phyloP scores from a whole-genome alignment of 2,888 invertebrate genomes.

The Patella ulyssiponensis region DNA sequence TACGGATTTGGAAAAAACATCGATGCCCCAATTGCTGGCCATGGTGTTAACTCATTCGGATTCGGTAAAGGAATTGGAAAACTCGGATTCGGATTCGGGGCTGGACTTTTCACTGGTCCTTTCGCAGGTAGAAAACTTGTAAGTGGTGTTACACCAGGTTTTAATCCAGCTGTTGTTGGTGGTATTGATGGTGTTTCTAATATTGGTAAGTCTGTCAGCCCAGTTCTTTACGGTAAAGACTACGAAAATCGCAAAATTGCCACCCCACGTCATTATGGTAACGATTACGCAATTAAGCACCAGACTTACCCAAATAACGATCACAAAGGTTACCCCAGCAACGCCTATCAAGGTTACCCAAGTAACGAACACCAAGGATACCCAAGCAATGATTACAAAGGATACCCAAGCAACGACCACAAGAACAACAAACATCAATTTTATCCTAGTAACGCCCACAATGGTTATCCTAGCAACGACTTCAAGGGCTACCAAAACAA shows the following conservation, averaged over 20 bases:
- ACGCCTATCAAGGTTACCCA: not conserved
- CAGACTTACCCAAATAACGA: not conserved
- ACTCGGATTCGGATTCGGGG: slow-evolving; percentile 3
- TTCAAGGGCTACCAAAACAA: not conserved
- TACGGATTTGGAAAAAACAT: not conserved
- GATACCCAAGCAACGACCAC: not conserved
- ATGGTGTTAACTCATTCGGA: not conserved
- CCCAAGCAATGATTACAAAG: slow-evolving; percentile 1
- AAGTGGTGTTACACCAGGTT: not conserved
- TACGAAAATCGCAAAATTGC: too few relatives aligned
- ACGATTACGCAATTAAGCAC: not conserved
- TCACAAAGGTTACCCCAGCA: not conserved
- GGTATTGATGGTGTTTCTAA: not conserved
- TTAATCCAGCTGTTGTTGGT: not conserved
- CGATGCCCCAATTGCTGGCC: not conserved
- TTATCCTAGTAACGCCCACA: not conserved
- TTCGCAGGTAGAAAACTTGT: not conserved
- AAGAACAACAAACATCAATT: not conserved
- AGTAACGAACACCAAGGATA: not conserved
- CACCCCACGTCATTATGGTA: too few relatives aligned
- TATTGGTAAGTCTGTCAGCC: not conserved
- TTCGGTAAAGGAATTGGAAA: not conserved
- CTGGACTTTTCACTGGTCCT: not conserved
- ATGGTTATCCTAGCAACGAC: not conserved
- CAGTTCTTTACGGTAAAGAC: too few relatives aligned